These are phyloP conservation scores for Eledona agricola DNA, from an alignment of 2,888 invertebrate genomes.

Conservation along the genomic window DNA sequence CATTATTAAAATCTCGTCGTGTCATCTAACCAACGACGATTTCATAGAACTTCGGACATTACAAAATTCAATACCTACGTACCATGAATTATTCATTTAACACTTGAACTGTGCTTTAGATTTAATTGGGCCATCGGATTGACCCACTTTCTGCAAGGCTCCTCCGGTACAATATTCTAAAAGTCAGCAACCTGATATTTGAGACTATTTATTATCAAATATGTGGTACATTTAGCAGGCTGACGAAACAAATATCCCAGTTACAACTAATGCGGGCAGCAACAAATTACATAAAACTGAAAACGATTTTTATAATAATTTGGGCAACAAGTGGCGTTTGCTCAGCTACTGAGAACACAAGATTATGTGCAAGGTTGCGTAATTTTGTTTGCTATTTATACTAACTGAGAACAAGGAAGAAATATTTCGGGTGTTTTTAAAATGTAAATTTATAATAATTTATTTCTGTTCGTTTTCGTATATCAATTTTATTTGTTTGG, in stretches of 20 bases:
- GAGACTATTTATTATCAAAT: conserved; percentile 3
- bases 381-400: conserved; percentile 18
- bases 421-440: conserved; percentile 19
- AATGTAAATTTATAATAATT: conserved; percentile 8
- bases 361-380: too few species aligned
- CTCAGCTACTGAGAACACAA: too few species aligned
- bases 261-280: conserved; percentile 1
- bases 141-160: conserved; percentile 32
- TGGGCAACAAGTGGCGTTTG: background rate
- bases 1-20: conserved; percentile 15
- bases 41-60: conserved; percentile 16
- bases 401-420: conserved; percentile 8
- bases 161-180: conserved; percentile 17
- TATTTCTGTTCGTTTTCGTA: conserved; percentile 27
- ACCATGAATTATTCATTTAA: conserved; percentile 34
- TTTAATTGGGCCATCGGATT: conserved; percentile 30
- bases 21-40: conserved; percentile 11
- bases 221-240: conserved; percentile 11
- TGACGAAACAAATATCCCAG: conserved; percentile 12
- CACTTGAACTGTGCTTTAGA: conserved; percentile 23
- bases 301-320: conserved; percentile 1
- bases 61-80: conserved; percentile 20
- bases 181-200: conserved; percentile 31
- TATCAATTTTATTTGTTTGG: conserved; percentile 21
- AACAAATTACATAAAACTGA: background rate